Evolutionary conservation across 2,888 invertebrate species (phyloP).

Genomic region (Calliphora vomitoria): DNA sequence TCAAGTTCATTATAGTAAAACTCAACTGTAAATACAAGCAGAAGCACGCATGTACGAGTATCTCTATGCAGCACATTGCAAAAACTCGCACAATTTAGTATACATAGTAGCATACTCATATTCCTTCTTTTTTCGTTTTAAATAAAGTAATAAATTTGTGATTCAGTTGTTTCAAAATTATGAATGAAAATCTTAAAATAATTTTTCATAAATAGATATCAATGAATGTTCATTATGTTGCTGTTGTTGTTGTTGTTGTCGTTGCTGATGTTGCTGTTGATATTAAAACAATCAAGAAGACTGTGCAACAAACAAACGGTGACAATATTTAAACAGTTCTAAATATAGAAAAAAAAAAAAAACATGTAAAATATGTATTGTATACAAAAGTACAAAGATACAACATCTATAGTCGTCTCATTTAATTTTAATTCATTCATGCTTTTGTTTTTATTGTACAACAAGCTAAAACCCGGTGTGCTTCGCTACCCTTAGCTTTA

Average conservation of each 20-base stretch:
- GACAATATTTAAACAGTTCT: conserved; percentile 59
- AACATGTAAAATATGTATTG: conserved; percentile 9
- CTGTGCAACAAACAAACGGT: conserved; percentile 37
- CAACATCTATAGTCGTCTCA: conserved; percentile 24
- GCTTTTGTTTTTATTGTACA: conserved; percentile 23
- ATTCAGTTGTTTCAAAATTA: conserved; percentile 63
- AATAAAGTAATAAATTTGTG: conserved; percentile 58
- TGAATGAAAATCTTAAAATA: conserved; percentile 67
- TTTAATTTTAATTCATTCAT: conserved; percentile 58
- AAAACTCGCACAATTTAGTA: no score
- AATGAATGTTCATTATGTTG: conserved; percentile 31
- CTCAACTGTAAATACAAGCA: no score
- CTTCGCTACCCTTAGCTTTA: no score
- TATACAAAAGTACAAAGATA: conserved; percentile 8
- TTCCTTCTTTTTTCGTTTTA: neutral
- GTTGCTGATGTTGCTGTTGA: neutral
- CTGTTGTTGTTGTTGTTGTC: conserved; percentile 5
- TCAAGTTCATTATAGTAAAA: no score
- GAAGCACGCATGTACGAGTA: no score
- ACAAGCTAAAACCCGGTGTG: neutral
- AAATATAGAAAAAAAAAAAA: conserved; percentile 29
- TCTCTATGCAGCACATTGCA: no score
- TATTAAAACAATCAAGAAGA: conserved; percentile 49
- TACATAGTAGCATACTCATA: neutral
- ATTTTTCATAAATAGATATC: conserved; percentile 65